Conservation (phyloP, 35 echinoderm and acorn worm genomes). For the Eucidaris tribuloides region DNA sequence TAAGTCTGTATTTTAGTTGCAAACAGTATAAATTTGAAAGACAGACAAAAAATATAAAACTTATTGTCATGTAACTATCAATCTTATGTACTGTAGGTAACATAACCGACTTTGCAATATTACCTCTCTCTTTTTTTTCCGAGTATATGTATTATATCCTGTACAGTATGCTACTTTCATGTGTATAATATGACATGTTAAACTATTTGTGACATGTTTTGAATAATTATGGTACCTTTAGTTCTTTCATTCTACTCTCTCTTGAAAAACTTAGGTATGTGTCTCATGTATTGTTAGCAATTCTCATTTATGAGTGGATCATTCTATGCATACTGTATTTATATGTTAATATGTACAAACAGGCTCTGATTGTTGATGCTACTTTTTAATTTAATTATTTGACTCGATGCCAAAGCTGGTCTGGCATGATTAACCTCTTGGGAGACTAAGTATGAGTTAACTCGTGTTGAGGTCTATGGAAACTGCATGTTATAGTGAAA, state of each 20-base stretch:
- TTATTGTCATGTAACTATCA: neutral
- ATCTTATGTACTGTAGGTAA: neutral
- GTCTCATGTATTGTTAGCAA: neutral
- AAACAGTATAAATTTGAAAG: too few species aligned
- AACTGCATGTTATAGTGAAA: too few species aligned
- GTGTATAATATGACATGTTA: too few species aligned
- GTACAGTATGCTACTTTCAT: neutral
- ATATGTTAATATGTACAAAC: neutral
- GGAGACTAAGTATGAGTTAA: too few species aligned
- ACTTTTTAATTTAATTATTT: neutral
- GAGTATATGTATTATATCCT: neutral
- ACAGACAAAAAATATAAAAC: neutral
- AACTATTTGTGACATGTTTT: neutral
- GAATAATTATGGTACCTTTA: slow-evolving; percentile 16
- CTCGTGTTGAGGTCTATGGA: too few species aligned
- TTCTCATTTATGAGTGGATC: neutral
- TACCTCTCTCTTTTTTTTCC: neutral
- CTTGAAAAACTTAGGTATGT: neutral
- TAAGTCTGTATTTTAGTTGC: too few species aligned
- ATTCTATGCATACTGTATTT: neutral
- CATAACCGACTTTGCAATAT: neutral
- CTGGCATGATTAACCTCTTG: too few species aligned
- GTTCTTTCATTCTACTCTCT: slow-evolving; percentile 11
- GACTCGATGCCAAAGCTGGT: too few species aligned
- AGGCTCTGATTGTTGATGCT: neutral